Evolutionary conservation across 30 jellyfish, hydroid and myxozoan species (phyloP), one percentile per base, ranked within the genome.

Genomic region (Pelagia noctiluca): DNA sequence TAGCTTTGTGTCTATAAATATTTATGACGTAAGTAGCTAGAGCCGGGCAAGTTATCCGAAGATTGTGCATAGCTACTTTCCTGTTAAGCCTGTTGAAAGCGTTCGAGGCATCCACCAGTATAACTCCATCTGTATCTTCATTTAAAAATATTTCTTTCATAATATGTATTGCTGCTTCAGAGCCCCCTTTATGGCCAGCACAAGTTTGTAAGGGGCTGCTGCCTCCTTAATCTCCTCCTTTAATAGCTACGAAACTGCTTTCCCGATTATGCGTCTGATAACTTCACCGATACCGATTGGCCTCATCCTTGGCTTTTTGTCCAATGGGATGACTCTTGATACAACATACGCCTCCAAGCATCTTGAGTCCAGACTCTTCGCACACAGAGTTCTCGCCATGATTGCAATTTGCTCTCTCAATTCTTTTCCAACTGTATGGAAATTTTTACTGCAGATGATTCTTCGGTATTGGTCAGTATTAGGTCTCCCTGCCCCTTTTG

Each of bases 121-220:
- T 13, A n/a, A 66, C 60, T n/a, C 63, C 79, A 13, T 66, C 79
- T 32, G 66, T 66, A 18, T 66, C 63, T 32, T 66, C 79, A 3
- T 33, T 8, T 26, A 8, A 23, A 66, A 66, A 66, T 23, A 66
- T 32, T 16, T 66, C 60, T 18, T 26, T 23, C 79, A 66, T 66
- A n/a, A 66, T 66, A 32, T 66, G 79, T 23, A 66, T 66, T 16
- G 79, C 79, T 66, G 66, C 79, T 66, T 66, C 79, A 12, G 63
- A 66, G 34, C 63, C 79, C 62, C 47, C 79, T 66, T 26, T n/a
- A 13, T 66, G 79, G 18, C 62, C 79, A 24, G 60, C 60, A 32
- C 79, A 32, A 5, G 34, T n/a, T 32, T 66, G 62, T 18, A 66
- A 32, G 13, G 57, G 57, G 57, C 57, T 5, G 57, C 79, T 3